phyloP scores from a whole-genome alignment of 2,113 vertebrate species.

The Cariama cristata region DNA sequence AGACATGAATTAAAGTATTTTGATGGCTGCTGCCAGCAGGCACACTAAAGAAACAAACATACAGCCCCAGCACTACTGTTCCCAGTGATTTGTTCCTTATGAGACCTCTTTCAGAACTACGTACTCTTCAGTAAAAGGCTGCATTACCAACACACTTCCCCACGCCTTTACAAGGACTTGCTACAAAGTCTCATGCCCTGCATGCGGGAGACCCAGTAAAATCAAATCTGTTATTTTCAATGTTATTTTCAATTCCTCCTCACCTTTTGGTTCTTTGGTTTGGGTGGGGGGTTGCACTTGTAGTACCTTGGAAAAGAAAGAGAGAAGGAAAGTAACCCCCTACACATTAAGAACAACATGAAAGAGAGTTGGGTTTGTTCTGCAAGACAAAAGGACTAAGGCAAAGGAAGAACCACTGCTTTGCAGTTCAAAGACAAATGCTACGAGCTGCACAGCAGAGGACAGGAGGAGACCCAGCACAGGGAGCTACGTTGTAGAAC shows the following conservation, averaged over 20 bases:
- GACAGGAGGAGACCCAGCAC: background rate
- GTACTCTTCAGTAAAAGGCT: constrained; percentile 27
- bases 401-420: background rate
- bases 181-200: background rate
- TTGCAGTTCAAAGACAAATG: background rate
- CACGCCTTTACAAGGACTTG: background rate
- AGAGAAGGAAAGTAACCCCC: background rate
- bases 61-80: constrained; percentile 32
- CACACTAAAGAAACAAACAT: constrained; percentile 42
- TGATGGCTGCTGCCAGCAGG: background rate
- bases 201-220: background rate
- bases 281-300: background rate
- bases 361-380: background rate
- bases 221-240: background rate
- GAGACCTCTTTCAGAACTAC: constrained; percentile 35
- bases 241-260: background rate
- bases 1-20: background rate
- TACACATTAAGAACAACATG: background rate
- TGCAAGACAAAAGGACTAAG: background rate
- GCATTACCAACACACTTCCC: constrained; percentile 17
- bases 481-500: background rate
- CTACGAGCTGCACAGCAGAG: background rate
- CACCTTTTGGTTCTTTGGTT: background rate
- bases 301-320: background rate
- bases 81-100: constrained; percentile 23